A percentile compares a stretch with the other conserved stretches of the same genome.
Evolutionary conservation across 2,797 vertebrate species (phyloP).

Genomic region (Champsocephalus gunnari): DNA sequence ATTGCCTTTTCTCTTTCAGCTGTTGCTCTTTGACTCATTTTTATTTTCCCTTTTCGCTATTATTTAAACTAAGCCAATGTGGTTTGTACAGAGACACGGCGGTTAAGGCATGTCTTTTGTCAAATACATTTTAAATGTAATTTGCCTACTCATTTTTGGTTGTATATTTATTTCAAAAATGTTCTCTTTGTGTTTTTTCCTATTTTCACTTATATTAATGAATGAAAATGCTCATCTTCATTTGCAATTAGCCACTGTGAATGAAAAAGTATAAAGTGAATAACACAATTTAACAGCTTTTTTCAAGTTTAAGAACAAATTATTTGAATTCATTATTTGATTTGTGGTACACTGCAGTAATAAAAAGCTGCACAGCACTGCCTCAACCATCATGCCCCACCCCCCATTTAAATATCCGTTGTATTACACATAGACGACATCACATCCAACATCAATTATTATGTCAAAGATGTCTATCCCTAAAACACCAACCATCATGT

Average conservation of each 20-base stretch:
- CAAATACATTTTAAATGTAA: not conserved
- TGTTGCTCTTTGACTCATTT: slow-evolving; percentile 24
- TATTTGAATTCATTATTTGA: not conserved
- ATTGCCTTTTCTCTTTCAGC: slow-evolving; percentile 6
- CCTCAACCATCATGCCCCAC: not conserved
- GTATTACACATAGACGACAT: not conserved
- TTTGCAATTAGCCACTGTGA: not conserved
- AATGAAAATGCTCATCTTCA: not conserved
- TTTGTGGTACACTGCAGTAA: not conserved
- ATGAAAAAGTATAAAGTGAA: not conserved
- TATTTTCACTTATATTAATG: not conserved
- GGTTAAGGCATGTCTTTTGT: slow-evolving; percentile 1
- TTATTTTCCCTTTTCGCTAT: not conserved
- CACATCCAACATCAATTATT: not conserved
- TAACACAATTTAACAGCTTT: not conserved
- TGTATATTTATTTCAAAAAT: not conserved
- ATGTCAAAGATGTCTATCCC: not conserved
- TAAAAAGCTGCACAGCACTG: not conserved
- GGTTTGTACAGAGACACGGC: not conserved
- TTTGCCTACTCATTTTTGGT: not conserved
- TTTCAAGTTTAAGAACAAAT: not conserved
- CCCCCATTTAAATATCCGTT: not conserved
- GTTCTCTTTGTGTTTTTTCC: not conserved
- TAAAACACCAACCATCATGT: not conserved
- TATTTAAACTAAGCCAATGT: slow-evolving; percentile 7